Conservation (phyloP, 30 jellyfish, hydroid and myxozoan genomes). For the Catostylus mosaicus region DNA sequence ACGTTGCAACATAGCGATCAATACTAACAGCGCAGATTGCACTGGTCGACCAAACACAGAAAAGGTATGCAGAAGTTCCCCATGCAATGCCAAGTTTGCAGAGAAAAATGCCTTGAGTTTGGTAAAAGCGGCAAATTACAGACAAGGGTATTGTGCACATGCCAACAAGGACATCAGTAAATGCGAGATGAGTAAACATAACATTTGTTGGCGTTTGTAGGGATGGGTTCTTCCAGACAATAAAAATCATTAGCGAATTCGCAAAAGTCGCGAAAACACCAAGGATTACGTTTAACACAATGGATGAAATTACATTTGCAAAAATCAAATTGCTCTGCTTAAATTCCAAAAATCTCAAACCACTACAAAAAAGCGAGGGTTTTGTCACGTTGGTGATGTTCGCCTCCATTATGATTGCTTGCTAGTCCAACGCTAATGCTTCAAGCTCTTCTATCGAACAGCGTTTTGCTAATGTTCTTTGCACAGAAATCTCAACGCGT, state of each 20-base stretch:
- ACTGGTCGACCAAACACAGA: constrained; percentile 6
- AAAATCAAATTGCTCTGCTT: neutral
- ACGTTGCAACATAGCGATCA: constrained; percentile 23
- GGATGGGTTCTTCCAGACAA: neutral
- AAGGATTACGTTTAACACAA: neutral
- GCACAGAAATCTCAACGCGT: no score
- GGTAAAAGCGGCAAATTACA: neutral
- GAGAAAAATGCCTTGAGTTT: neutral
- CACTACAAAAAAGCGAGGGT: constrained; percentile 2
- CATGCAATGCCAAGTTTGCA: constrained; percentile 8
- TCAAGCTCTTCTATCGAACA: no score
- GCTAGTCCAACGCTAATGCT: no score
- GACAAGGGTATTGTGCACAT: neutral
- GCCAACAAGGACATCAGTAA: constrained; percentile 23
- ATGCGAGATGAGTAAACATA: constrained; percentile 2
- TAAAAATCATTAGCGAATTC: constrained; percentile 1
- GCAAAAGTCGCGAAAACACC: constrained; percentile 7
- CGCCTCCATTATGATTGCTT: neutral
- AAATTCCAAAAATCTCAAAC: constrained; percentile 2
- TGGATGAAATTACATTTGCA: neutral
- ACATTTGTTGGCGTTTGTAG: constrained; percentile 1
- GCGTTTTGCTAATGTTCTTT: no score
- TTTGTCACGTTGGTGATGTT: neutral
- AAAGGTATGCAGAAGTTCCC: constrained; percentile 15
- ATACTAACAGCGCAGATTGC: constrained; percentile 12